phyloP scores from a whole-genome alignment of 2,888 invertebrate genomes.

The Pedicia rivosa region DNA sequence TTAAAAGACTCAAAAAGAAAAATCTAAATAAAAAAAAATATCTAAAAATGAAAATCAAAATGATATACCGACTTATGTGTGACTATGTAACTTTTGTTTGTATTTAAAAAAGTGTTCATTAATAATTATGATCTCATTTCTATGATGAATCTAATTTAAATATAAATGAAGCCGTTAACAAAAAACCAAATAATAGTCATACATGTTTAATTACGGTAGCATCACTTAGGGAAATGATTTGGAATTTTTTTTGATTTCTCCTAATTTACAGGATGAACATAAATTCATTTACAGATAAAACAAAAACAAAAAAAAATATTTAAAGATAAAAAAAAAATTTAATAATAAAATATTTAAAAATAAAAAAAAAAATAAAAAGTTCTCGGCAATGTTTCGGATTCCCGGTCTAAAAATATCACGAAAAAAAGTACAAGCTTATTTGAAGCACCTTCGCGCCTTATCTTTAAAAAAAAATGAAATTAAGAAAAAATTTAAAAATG shows the following conservation, averaged over 20 bases:
- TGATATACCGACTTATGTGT: no score
- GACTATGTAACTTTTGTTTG: no score
- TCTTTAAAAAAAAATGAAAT: conserved; percentile 37
- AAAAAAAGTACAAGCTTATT: conserved; percentile 56
- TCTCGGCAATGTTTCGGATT: conserved; percentile 36
- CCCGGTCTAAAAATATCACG: conserved; percentile 43
- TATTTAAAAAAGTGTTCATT: conserved; percentile 1
- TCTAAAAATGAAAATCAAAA: no score
- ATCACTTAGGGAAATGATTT: conserved; percentile 9
- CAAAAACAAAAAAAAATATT: conserved; percentile 8
- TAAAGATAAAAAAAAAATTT: neutral
- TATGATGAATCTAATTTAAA: conserved; percentile 1
- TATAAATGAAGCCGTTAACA: conserved; percentile 1
- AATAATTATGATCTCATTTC: no score
- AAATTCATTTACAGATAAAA: conserved; percentile 1
- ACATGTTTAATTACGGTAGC: conserved; percentile 3
- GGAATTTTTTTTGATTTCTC: conserved; percentile 11
- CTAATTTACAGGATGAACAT: conserved; percentile 13
- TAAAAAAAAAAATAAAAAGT: conserved; percentile 15
- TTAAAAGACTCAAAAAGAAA: no score
- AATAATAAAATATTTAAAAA: no score
- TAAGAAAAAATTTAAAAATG: conserved; percentile 16
- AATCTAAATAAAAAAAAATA: no score
- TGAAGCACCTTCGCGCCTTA: conserved; percentile 60
- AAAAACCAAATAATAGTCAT: no score